These are phyloP conservation scores for Yponomeuta malinellus DNA, from an alignment of 2,888 invertebrate species.

Conservation along the genomic window DNA sequence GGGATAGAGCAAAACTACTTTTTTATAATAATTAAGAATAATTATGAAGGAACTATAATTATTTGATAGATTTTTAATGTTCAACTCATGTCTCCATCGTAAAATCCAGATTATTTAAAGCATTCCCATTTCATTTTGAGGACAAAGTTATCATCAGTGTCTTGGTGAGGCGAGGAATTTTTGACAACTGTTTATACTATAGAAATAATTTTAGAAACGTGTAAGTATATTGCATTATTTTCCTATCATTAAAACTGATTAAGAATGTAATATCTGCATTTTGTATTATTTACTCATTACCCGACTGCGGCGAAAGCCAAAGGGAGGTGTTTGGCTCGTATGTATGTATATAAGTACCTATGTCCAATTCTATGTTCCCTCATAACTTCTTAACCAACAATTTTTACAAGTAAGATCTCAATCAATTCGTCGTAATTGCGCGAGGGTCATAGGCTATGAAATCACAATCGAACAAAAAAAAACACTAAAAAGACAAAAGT, in stretches of 20 bases:
- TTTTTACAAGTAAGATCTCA: too few species aligned
- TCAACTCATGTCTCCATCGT: background rate
- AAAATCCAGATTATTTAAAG: slow-evolving; percentile 57
- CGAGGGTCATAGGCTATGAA: too few species aligned
- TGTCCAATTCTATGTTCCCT: too few species aligned
- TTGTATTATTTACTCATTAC: slow-evolving; percentile 18
- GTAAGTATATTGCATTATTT: slow-evolving; percentile 64
- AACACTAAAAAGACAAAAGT: too few species aligned
- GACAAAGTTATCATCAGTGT: background rate
- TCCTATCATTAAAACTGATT: slow-evolving; percentile 65
- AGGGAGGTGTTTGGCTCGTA: too few species aligned
- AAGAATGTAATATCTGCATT: slow-evolving; percentile 18
- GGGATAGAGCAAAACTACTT: slow-evolving; percentile 30
- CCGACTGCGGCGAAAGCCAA: too few species aligned
- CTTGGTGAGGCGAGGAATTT: slow-evolving; percentile 35
- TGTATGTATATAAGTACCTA: too few species aligned
- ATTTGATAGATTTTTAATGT: background rate
- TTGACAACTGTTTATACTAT: slow-evolving; percentile 46
- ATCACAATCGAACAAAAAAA: too few species aligned
- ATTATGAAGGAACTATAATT: background rate
- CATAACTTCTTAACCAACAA: too few species aligned
- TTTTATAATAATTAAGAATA: slow-evolving; percentile 24
- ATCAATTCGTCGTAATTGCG: too few species aligned
- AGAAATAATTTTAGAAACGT: slow-evolving; percentile 61
- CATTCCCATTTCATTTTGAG: slow-evolving; percentile 59